phyloP scores from a whole-genome alignment of 2,888 invertebrate species.

The Nephrotoma flavescens region DNA sequence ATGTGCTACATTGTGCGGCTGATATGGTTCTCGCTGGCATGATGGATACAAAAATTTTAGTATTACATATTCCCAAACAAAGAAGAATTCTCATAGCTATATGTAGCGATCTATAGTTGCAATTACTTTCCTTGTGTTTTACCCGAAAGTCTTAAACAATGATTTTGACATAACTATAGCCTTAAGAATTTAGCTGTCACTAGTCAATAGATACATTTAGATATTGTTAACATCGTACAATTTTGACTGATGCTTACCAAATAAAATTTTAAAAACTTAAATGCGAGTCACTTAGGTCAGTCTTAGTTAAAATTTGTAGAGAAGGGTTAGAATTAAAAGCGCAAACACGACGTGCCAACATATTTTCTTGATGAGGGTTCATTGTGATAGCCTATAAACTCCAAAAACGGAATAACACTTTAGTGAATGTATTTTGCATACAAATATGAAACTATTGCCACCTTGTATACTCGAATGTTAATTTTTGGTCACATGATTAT shows the following conservation, averaged over 20 bases:
- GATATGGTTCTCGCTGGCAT: too few species aligned
- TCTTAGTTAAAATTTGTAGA: background rate
- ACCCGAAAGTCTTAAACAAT: too few species aligned
- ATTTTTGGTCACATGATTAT: background rate
- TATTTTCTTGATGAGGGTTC: background rate
- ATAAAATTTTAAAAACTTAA: background rate
- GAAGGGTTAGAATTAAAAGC: background rate
- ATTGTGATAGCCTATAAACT: background rate
- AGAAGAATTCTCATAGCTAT: too few species aligned
- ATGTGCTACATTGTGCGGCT: too few species aligned
- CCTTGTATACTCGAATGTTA: background rate
- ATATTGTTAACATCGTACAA: background rate
- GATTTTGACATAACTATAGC: too few species aligned
- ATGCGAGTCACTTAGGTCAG: background rate
- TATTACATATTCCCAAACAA: too few species aligned
- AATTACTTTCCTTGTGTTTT: too few species aligned
- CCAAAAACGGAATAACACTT: background rate
- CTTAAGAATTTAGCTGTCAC: too few species aligned
- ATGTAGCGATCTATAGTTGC: too few species aligned
- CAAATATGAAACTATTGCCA: background rate
- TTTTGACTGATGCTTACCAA: background rate
- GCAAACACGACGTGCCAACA: background rate
- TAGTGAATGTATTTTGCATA: background rate
- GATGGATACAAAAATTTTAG: too few species aligned
- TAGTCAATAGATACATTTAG: too few species aligned